phyloP scores from a whole-genome alignment of 1,140 invertebrate genomes.

The Drosophila ananassae region DNA sequence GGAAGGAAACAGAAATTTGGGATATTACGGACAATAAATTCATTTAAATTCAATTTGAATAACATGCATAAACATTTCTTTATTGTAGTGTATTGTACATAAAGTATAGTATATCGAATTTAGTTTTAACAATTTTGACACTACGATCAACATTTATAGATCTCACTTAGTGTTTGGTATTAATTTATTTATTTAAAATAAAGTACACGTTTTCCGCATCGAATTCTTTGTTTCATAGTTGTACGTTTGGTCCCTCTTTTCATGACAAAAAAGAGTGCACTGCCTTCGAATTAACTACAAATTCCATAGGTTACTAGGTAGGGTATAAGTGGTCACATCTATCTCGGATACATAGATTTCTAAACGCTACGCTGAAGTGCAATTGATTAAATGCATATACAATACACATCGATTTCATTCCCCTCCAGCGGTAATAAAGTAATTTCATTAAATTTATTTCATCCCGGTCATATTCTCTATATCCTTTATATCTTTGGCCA shows the following conservation, averaged over 20 bases:
- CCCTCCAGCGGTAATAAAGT: conserved; percentile 62
- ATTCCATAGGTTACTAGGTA: conserved; percentile 51
- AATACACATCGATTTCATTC: conserved; percentile 45
- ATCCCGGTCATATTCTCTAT: conserved; percentile 17
- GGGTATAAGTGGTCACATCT: conserved; percentile 69
- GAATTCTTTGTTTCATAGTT: conserved; percentile 62
- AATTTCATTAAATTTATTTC: conserved; percentile 61
- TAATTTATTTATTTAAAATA: conserved; percentile 69
- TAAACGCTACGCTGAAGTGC: conserved; percentile 49
- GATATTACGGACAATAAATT: background rate
- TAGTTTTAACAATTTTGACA: conserved; percentile 59
- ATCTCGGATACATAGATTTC: conserved; percentile 66
- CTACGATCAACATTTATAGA: conserved; percentile 75
- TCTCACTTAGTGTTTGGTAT: conserved; percentile 60
- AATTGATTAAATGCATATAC: conserved; percentile 71
- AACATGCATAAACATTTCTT: conserved; percentile 72
- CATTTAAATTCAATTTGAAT: conserved; percentile 3
- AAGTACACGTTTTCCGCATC: conserved; percentile 68
- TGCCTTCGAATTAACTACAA: conserved; percentile 62
- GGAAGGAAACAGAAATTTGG: no score
- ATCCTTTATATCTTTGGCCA: conserved; percentile 41
- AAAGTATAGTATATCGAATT: conserved; percentile 67
- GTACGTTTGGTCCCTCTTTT: conserved; percentile 75
- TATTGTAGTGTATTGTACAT: conserved; percentile 69
- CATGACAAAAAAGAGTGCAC: conserved; percentile 75